These are phyloP conservation scores for Drosophila tropicalis DNA, from an alignment of 1,140 invertebrate genomes.

Conservation along the genomic window DNA sequence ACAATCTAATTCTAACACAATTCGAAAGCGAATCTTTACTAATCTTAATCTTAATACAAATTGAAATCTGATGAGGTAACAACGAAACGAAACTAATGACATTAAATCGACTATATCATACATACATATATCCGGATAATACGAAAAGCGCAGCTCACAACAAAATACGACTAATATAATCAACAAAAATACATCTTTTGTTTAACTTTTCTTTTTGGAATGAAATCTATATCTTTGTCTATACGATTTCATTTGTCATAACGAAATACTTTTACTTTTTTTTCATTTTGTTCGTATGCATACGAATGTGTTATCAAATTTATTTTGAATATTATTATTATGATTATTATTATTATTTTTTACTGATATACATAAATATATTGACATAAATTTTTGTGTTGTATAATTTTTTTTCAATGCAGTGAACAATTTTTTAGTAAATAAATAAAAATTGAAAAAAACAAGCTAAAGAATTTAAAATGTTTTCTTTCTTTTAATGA, in stretches of 20 bases:
- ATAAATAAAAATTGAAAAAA: constrained; percentile 61
- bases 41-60: constrained; percentile 56
- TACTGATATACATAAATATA: constrained; percentile 50
- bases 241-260: constrained; percentile 33
- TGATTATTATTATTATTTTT: constrained; percentile 73
- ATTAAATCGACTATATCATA: constrained; percentile 57
- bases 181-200: constrained; percentile 37
- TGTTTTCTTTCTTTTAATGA: not conserved
- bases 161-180: constrained; percentile 65
- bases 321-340: constrained; percentile 70
- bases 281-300: constrained; percentile 69
- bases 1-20: constrained; percentile 52
- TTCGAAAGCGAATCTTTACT: constrained; percentile 74
- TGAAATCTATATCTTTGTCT: constrained; percentile 7
- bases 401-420: constrained; percentile 73
- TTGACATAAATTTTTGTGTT: constrained; percentile 64
- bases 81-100: constrained; percentile 68
- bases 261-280: constrained; percentile 44
- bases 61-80: constrained; percentile 64
- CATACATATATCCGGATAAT: constrained; percentile 72
- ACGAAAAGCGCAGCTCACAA: constrained; percentile 65
- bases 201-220: constrained; percentile 38
- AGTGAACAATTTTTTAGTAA: constrained; percentile 73
- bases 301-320: constrained; percentile 70
- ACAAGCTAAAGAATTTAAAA: constrained; percentile 19